Base-by-base conservation (phyloP, 2,113 vertebrate genomes). In the Sapajus apella region DNA sequence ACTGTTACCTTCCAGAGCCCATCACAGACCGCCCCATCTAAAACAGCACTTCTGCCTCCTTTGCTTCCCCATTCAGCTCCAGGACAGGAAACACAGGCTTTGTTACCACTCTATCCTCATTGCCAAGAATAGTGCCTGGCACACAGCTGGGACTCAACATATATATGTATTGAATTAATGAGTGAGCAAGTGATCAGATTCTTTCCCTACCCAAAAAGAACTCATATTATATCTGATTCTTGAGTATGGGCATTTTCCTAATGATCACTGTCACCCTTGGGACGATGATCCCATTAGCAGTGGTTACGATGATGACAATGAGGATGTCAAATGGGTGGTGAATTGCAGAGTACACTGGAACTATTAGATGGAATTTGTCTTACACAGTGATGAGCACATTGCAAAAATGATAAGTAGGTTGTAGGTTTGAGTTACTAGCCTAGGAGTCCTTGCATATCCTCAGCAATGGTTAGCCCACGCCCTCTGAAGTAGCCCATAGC, bases 371-470 rank as follows among this genome's bases (percentile, higher is more conserved):
- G 52, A 30, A 13, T 32, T 73, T 68, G 83, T 50, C 37, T 20
- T 17, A 27, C 50, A 11, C 17, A 3, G 64, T 5, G 52, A 50
- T 0, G 0, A 40, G 21, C n/a, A 13, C 30, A 9, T 1, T 30
- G 13, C n/a, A 66, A 37, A 66, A 32, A 10, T 1, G 55, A 32
- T 30, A 21, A 21, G 64, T 16, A 21, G 66, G 4, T n/a, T 68
- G 35, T 7, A 14, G 4, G 25, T 8, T 13, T 52, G 56, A 68
- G 61, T 7, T 30, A 70, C 70, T 90, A 35, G 50, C 35, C 3
- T 12, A 21, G 47, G 5, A 30, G 70, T 45, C 40, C 61, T 40
- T 32, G 76, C 5, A 10, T 5, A 5, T 43, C 25, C 17, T 27
- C 66, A 35, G 30, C 2, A 20, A 27, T 0, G 40, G 13, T 43